These are phyloP conservation scores for Nomada fucata DNA, from an alignment of 2,888 invertebrate genomes.

Conservation along the genomic window DNA sequence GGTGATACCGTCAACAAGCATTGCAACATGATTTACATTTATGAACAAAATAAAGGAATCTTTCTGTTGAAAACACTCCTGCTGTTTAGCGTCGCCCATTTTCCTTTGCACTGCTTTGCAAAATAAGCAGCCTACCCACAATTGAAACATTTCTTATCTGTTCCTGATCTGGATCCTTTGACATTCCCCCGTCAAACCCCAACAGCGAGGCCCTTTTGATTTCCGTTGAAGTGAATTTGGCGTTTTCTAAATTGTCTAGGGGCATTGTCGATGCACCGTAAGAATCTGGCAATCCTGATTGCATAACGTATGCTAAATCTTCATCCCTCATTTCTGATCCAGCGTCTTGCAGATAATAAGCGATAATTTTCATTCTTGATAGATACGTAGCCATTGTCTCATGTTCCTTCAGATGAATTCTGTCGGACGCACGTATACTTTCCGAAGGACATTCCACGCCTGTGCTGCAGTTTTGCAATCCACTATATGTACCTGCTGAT, in stretches of 20 bases:
- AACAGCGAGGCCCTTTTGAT: conserved; percentile 14
- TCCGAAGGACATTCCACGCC: conserved; percentile 21
- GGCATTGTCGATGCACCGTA: conserved; percentile 42
- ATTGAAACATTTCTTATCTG: conserved; percentile 10
- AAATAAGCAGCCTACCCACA: conserved; percentile 3
- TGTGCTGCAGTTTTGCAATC: conserved; percentile 21
- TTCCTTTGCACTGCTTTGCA: not conserved
- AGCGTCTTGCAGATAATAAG: conserved; percentile 13
- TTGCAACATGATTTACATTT: not conserved
- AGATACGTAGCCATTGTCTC: conserved; percentile 38
- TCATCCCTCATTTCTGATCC: conserved; percentile 37
- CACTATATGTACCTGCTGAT: conserved; percentile 43
- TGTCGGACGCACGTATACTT: conserved; percentile 30
- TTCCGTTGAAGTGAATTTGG: conserved; percentile 33
- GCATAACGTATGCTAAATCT: conserved; percentile 38
- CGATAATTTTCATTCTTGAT: conserved; percentile 23
- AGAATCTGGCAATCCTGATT: conserved; percentile 30
- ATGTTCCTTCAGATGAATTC: conserved; percentile 25
- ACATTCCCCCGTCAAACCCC: conserved; percentile 21
- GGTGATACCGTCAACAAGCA: not conserved
- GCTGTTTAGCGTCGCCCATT: not conserved
- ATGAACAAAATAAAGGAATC: not conserved
- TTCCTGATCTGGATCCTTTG: conserved; percentile 12
- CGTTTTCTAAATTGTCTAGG: conserved; percentile 28
- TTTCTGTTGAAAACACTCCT: not conserved